These are phyloP conservation scores for Dryobates pubescens DNA, from an alignment of 2,797 vertebrate genomes.

Conservation along the genomic window DNA sequence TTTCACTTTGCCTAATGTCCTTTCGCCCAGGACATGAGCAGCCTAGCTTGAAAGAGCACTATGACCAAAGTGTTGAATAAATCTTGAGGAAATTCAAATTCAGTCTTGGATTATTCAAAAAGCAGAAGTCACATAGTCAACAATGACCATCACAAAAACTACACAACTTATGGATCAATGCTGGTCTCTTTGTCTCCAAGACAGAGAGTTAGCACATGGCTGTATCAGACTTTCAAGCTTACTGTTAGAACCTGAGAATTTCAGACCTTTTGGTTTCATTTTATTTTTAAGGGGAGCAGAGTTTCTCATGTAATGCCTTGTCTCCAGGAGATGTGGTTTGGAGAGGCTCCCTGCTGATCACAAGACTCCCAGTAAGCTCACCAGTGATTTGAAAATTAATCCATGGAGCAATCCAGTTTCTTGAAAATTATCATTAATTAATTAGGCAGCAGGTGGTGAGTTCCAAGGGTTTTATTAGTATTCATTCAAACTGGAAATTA, in stretches of 20 bases:
- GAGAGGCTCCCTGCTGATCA: background rate
- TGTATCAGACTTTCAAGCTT: background rate
- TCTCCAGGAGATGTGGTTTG: background rate
- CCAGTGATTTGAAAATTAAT: background rate
- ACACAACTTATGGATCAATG: background rate
- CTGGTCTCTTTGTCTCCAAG: background rate
- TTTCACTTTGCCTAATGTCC: background rate
- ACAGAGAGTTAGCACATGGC: background rate
- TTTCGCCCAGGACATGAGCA: background rate
- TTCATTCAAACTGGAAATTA: slow-evolving; percentile 24
- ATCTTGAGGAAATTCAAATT: background rate
- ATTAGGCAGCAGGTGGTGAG: background rate
- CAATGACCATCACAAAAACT: background rate
- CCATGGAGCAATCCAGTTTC: background rate
- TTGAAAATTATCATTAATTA: slow-evolving; percentile 1
- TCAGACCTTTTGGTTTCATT: background rate
- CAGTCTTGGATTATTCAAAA: background rate
- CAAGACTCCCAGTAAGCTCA: background rate
- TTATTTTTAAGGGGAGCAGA: background rate
- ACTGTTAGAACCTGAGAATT: background rate
- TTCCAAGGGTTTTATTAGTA: slow-evolving; percentile 4
- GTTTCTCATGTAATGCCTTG: background rate
- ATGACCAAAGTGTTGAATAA: background rate
- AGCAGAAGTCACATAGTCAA: background rate
- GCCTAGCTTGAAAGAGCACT: background rate